Percentiles rank a stretch among this genome's conserved stretches.
These are phyloP conservation scores for Planococcus citri DNA, from an alignment of 1,140 invertebrate genomes.

Conservation along the genomic window DNA sequence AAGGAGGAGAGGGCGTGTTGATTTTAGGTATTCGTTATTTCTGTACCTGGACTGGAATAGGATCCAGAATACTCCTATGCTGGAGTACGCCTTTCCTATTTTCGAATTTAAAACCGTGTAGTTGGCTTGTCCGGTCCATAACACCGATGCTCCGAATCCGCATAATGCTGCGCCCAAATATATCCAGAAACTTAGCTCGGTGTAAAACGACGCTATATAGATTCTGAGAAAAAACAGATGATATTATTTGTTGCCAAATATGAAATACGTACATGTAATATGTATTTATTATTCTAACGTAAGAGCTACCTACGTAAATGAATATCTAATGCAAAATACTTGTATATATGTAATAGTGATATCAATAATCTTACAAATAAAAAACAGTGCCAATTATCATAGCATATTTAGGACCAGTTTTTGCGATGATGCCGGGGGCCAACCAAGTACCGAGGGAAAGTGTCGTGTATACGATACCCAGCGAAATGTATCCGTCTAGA, in stretches of 20 bases:
- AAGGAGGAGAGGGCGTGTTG: no score
- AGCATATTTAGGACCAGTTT: slow-evolving; percentile 65
- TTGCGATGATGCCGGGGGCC: slow-evolving; percentile 73
- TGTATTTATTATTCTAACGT: no score
- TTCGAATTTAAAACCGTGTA: slow-evolving; percentile 85
- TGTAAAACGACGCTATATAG: background rate
- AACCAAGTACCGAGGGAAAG: slow-evolving; percentile 85
- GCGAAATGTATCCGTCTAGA: slow-evolving; percentile 74
- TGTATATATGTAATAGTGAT: no score
- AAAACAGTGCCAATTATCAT: slow-evolving; percentile 62
- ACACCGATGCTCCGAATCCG: slow-evolving; percentile 78
- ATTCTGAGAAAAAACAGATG: no score
- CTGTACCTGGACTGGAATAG: slow-evolving; percentile 74
- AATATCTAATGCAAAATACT: no score
- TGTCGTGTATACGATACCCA: slow-evolving; percentile 80
- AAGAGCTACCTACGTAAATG: no score
- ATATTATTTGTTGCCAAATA: no score
- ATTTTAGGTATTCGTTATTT: no score
- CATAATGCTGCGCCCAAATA: slow-evolving; percentile 73
- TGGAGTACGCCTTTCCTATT: slow-evolving; percentile 70
- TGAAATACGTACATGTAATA: no score
- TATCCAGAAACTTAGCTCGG: slow-evolving; percentile 50
- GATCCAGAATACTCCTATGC: slow-evolving; percentile 92
- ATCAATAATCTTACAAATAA: no score
- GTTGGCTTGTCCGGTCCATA: slow-evolving; percentile 86